Conservation (phyloP, 2,113 vertebrate genomes). For the Genyomyrus donnyi region DNA sequence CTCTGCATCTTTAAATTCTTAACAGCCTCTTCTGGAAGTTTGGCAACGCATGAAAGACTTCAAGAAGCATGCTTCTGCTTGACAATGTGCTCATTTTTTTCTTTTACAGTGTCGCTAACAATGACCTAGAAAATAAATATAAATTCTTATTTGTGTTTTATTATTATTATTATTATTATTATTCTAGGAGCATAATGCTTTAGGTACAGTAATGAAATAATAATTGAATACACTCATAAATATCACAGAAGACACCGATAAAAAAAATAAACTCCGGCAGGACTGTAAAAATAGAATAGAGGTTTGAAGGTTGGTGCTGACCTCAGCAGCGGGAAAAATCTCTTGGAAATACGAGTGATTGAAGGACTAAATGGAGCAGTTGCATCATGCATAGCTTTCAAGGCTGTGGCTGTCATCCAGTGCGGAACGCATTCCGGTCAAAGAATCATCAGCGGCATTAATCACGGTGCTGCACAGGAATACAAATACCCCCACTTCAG, state of each 20-base stretch:
- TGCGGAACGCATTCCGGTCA: not conserved
- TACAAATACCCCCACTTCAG: not conserved
- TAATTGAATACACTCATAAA: not conserved
- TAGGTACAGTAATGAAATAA: not conserved
- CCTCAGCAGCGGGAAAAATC: not conserved
- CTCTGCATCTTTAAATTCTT: not conserved
- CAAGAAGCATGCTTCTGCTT: not conserved
- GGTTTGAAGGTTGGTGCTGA: not conserved
- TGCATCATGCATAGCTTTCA: constrained; percentile 8
- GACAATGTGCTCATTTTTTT: not conserved
- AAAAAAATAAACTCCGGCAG: not conserved
- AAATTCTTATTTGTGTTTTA: not conserved
- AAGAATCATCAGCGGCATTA: not conserved
- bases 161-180: not conserved
- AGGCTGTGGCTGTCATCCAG: constrained; percentile 6
- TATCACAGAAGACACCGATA: not conserved
- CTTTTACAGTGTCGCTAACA: not conserved
- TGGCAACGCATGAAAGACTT: not conserved
- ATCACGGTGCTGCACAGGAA: not conserved
- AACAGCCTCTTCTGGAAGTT: not conserved
- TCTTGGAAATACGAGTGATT: constrained; percentile 8
- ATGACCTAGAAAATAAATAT: constrained; percentile 14
- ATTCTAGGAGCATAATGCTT: not conserved
- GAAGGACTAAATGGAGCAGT: constrained; percentile 10
- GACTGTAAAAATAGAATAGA: constrained; percentile 8